Conservation (phyloP, 1,140 invertebrate genomes). For the Drosophila insularis region DNA sequence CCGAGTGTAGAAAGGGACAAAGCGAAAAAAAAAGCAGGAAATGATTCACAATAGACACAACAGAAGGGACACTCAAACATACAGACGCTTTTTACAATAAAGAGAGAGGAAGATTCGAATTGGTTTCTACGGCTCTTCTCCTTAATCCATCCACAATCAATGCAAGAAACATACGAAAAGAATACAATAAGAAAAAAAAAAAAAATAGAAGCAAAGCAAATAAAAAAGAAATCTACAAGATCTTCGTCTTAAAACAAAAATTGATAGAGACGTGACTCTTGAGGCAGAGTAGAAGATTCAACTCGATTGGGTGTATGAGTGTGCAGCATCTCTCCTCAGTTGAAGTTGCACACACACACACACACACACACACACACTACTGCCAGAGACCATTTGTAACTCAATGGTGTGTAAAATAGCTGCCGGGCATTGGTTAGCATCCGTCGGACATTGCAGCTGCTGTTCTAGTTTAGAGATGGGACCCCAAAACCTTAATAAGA, state of each 20-base stretch:
- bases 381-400: slow-evolving; percentile 57
- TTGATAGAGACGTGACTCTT: slow-evolving; percentile 47
- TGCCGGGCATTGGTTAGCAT: slow-evolving; percentile 56
- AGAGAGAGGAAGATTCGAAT: neutral
- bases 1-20: slow-evolving; percentile 29
- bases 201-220: slow-evolving; percentile 7
- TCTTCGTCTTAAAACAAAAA: slow-evolving; percentile 26
- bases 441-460: slow-evolving; percentile 41
- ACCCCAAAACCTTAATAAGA: neutral
- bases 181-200: slow-evolving; percentile 17
- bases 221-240: slow-evolving; percentile 33
- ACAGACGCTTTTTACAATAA: neutral
- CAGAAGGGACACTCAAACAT: slow-evolving; percentile 40
- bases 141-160: slow-evolving; percentile 77
- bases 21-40: slow-evolving; percentile 63
- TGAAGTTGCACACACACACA: slow-evolving; percentile 8
- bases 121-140: slow-evolving; percentile 10
- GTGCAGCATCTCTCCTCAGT: neutral
- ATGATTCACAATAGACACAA: slow-evolving; percentile 75
- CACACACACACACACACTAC: slow-evolving; percentile 3
- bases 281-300: slow-evolving; percentile 2
- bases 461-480: slow-evolving; percentile 52
- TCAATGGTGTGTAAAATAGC: slow-evolving; percentile 79
- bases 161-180: slow-evolving; percentile 53
- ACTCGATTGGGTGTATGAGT: slow-evolving; percentile 3